Evolutionary conservation across 2,888 invertebrate species (phyloP).

Genomic region (Phanerotoma sp.): DNA sequence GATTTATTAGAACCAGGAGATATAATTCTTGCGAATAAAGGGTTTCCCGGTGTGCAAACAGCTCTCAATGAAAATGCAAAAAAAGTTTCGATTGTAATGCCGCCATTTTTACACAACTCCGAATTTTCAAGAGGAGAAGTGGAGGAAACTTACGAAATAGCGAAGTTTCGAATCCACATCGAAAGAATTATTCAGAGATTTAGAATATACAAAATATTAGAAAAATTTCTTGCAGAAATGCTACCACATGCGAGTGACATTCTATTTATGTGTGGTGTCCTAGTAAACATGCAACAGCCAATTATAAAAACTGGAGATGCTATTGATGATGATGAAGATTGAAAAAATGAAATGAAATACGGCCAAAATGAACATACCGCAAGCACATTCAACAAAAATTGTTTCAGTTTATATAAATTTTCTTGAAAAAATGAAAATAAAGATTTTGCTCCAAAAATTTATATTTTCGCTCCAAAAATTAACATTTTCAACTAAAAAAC

Average conservation of each 20-base stretch:
- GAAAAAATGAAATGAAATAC: too few relatives aligned
- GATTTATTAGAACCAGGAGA: conserved; percentile 23
- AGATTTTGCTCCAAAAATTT: too few relatives aligned
- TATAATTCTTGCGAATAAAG: conserved; percentile 18
- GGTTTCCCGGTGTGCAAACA: conserved; percentile 23
- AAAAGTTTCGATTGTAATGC: conserved; percentile 18
- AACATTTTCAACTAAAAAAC: too few relatives aligned
- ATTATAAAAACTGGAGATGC: too few relatives aligned
- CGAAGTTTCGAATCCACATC: conserved; percentile 23
- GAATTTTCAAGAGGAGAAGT: conserved; percentile 18
- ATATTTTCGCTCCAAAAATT: too few relatives aligned
- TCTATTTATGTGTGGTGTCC: conserved; percentile 25
- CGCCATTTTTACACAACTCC: conserved; percentile 15
- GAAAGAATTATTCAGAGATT: conserved; percentile 25
- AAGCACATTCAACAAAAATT: too few relatives aligned
- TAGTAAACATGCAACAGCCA: conserved; percentile 26
- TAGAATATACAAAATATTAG: conserved; percentile 17
- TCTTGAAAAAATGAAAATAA: too few relatives aligned
- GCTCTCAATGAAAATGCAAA: conserved; percentile 1
- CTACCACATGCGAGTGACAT: conserved; percentile 16
- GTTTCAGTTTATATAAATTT: too few relatives aligned
- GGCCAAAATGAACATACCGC: too few relatives aligned
- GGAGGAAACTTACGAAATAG: conserved; percentile 17
- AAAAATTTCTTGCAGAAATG: conserved; percentile 18
- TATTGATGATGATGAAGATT: too few relatives aligned